Percentiles rank a stretch among this genome's conserved stretches.
Conservation (phyloP, 2,113 vertebrate species). For the Lanius collurio region DNA sequence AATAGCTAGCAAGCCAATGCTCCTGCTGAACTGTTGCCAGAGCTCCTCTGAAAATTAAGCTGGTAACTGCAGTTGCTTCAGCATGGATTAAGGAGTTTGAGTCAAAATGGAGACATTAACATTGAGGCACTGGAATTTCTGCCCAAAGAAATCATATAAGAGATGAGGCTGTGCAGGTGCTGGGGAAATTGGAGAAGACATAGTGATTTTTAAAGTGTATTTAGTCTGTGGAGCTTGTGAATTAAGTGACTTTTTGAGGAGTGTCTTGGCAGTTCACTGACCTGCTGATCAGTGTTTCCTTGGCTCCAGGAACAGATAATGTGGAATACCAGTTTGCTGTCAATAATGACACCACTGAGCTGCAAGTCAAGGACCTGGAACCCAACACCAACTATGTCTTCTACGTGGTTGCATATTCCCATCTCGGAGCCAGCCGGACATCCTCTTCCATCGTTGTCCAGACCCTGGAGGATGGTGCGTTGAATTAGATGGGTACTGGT, state of each 20-base stretch:
- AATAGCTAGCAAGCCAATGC: not conserved
- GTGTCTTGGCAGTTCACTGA: not conserved
- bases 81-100: not conserved
- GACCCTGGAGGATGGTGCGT: slow-evolving; percentile 92
- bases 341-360: slow-evolving; percentile 95
- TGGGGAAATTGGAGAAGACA: not conserved
- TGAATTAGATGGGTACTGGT: not conserved
- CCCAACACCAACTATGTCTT: slow-evolving; percentile 92
- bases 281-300: slow-evolving; percentile 27
- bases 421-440: slow-evolving; percentile 89
- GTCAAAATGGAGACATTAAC: not conserved
- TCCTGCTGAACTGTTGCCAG: not conserved
- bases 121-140: not conserved
- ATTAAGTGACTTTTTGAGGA: not conserved
- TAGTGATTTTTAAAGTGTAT: not conserved
- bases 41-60: not conserved
- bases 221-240: not conserved
- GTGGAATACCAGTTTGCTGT: slow-evolving; percentile 97
- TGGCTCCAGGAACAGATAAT: slow-evolving; percentile 80
- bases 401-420: slow-evolving; percentile 95
- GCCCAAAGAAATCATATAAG: not conserved
- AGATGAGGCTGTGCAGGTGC: not conserved
- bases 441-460: slow-evolving; percentile 84
- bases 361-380: slow-evolving; percentile 90
- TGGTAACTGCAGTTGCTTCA: not conserved